Evolutionary conservation across 2,888 invertebrate species (phyloP).

Genomic region (Ectemnius cavifrons): DNA sequence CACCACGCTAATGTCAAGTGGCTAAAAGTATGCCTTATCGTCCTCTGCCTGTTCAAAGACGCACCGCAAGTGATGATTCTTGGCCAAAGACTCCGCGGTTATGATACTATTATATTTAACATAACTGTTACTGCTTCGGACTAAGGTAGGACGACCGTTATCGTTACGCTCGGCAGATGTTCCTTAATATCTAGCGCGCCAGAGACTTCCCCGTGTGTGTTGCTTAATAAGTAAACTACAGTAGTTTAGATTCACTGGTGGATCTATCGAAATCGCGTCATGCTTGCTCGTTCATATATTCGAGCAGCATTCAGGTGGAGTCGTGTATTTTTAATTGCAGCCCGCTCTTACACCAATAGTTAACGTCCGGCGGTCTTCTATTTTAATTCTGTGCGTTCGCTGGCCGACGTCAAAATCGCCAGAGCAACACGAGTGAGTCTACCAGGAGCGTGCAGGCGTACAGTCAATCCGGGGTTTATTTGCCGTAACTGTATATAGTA

Average conservation of each 20-base stretch:
- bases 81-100: constrained; percentile 15
- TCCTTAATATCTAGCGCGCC: background rate
- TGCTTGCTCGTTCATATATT: background rate
- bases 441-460: constrained; percentile 21
- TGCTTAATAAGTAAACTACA: background rate
- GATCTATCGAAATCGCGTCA: background rate
- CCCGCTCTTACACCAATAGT: constrained; percentile 47
- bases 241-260: too few species aligned
- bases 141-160: background rate
- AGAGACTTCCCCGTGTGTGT: background rate
- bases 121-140: background rate
- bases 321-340: constrained; percentile 22
- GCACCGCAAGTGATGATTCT: background rate
- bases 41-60: background rate
- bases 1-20: constrained; percentile 27
- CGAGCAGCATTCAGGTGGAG: background rate
- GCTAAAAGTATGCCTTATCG: constrained; percentile 39
- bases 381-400: constrained; percentile 38
- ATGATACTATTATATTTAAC: constrained; percentile 6
- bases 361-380: constrained; percentile 29
- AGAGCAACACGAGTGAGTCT: background rate
- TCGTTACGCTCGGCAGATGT: constrained; percentile 5
- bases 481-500: constrained; percentile 10
- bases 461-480: constrained; percentile 14
- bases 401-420: constrained; percentile 28